A percentile compares a stretch with the other conserved stretches of the same genome.
phyloP scores from a whole-genome alignment of 2,113 vertebrate genomes.

The Cygnus atratus region DNA sequence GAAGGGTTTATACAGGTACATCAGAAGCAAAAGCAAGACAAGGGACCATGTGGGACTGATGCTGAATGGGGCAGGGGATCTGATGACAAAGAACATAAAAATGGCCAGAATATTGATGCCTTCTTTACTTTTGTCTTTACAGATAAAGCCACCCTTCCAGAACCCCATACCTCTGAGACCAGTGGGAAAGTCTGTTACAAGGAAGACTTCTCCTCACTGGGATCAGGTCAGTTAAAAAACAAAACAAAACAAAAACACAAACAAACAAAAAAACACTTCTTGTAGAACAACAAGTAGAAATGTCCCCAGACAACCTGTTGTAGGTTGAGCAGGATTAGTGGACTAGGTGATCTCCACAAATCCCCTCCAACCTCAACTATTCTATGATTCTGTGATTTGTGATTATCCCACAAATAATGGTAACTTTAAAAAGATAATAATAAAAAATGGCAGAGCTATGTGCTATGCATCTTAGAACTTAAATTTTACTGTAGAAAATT shows the following conservation, averaged over 20 bases:
- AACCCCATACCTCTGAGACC: background rate
- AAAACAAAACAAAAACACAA: no score
- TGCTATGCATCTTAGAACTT: background rate
- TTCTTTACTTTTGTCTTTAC: background rate
- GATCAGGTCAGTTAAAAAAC: background rate
- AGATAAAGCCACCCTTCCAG: background rate
- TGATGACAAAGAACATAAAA: background rate
- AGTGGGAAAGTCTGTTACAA: background rate
- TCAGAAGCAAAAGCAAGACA: background rate
- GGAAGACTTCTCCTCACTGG: background rate
- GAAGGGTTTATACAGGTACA: background rate
- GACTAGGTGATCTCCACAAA: background rate
- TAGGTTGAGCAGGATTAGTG: background rate
- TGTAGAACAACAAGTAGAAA: background rate
- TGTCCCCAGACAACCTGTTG: background rate
- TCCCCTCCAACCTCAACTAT: background rate
- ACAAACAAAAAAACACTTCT: background rate
- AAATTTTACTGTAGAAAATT: background rate
- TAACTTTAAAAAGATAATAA: background rate
- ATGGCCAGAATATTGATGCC: background rate
- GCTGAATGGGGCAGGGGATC: background rate
- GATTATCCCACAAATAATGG: background rate
- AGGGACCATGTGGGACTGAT: background rate
- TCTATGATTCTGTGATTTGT: background rate
- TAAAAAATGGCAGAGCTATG: background rate